Conservation (phyloP, 2,113 vertebrate genomes). For the Labrus mixtus region DNA sequence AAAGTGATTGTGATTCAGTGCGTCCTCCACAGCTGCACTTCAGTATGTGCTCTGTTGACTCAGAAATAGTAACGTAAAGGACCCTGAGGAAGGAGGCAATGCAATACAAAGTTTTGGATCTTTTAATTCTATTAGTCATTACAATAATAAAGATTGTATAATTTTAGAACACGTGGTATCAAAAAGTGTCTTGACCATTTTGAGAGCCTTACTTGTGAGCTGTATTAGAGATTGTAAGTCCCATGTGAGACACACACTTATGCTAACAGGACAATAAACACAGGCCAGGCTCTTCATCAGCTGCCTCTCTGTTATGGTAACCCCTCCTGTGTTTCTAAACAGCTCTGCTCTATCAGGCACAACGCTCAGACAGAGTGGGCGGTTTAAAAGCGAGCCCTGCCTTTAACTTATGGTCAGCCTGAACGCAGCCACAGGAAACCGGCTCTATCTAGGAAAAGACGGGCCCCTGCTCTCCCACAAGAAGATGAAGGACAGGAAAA, state of each 20-base stretch:
- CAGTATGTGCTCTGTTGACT: conserved; percentile 30
- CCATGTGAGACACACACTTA: conserved; percentile 52
- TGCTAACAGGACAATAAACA: conserved; percentile 66
- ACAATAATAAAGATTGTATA: too few relatives aligned
- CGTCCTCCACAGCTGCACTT: conserved; percentile 22
- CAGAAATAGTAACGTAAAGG: conserved; percentile 64
- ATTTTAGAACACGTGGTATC: too few relatives aligned
- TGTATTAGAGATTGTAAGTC: conserved; percentile 15
- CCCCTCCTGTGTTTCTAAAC: conserved; percentile 72
- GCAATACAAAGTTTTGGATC: conserved; percentile 20
- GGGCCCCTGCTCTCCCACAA: conserved; percentile 52
- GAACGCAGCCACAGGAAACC: conserved; percentile 67
- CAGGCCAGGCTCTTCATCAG: conserved; percentile 39
- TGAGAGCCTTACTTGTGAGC: neutral
- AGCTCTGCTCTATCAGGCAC: conserved; percentile 61
- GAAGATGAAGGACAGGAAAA: conserved; percentile 65
- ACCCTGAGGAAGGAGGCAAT: conserved; percentile 33
- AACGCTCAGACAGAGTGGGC: conserved; percentile 60
- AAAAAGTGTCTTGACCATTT: too few relatives aligned
- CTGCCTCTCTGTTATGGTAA: conserved; percentile 76
- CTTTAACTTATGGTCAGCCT: conserved; percentile 26
- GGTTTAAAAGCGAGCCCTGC: conserved; percentile 47
- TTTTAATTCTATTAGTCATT: too few relatives aligned
- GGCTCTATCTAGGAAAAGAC: conserved; percentile 60
- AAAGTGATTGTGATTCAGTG: conserved; percentile 25